A percentile compares a stretch with the other conserved stretches of the same genome.
These are phyloP conservation scores for Pteropus rufus DNA, from an alignment of 2,797 vertebrate species.

Conservation along the genomic window DNA sequence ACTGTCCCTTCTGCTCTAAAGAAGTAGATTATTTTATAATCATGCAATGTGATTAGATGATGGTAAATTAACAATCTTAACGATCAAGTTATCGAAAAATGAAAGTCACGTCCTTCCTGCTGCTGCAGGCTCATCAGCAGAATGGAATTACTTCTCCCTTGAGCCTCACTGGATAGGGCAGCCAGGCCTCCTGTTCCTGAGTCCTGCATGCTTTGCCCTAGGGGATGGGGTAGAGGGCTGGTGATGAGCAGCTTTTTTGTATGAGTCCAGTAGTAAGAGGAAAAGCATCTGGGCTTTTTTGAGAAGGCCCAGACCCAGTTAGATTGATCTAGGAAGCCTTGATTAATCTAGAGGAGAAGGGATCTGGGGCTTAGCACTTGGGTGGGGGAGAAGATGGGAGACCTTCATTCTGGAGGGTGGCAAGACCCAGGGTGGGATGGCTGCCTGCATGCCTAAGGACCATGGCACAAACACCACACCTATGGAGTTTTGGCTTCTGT, in stretches of 20 bases:
- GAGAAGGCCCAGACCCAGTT: not conserved
- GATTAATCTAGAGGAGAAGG: not conserved
- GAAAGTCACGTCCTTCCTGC: not conserved
- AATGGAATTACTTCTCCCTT: not conserved
- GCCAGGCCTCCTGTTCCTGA: not conserved
- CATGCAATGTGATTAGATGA: not conserved
- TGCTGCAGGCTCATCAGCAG: not conserved
- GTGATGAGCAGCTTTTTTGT: not conserved
- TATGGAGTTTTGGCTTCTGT: not conserved
- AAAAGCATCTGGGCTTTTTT: not conserved
- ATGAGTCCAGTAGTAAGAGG: not conserved
- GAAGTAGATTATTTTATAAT: conserved; percentile 7
- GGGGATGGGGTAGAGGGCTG: not conserved
- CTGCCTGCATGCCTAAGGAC: not conserved
- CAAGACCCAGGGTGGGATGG: not conserved
- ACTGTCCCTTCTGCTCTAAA: not conserved
- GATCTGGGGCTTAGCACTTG: not conserved
- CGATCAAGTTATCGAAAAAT: not conserved
- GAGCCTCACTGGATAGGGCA: not conserved
- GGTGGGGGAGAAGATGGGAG: not conserved
- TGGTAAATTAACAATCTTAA: not conserved
- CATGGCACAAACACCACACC: not conserved
- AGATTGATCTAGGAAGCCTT: not conserved
- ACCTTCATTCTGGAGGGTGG: not conserved
- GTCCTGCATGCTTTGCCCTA: not conserved